Percentiles rank a stretch among this genome's conserved stretches.
These are phyloP conservation scores for Osedax frankpressi DNA, from an alignment of 2,888 invertebrate species.

Conservation along the genomic window DNA sequence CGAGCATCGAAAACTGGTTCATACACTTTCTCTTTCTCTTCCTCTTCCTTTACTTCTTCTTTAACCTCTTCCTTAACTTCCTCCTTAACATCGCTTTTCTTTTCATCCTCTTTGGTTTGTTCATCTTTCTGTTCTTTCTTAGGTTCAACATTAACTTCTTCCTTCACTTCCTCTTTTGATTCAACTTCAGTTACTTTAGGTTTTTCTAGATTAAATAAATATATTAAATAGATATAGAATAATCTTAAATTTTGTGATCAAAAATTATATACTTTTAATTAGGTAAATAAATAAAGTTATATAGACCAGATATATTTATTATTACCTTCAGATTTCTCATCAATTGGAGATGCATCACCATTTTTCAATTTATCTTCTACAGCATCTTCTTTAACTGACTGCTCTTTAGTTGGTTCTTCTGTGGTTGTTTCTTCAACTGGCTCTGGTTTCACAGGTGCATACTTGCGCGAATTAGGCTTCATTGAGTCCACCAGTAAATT, in stretches of 20 bases:
- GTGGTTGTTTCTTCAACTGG: not conserved
- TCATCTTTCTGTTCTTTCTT: not conserved
- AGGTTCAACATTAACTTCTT: not conserved
- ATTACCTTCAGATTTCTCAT: no score
- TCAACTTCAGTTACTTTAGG: not conserved
- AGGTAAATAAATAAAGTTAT: no score
- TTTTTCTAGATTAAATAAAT: no score
- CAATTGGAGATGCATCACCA: no score
- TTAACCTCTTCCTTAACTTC: not conserved
- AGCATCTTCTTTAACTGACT: no score
- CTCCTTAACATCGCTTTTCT: not conserved
- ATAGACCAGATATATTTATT: no score
- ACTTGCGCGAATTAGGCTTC: conserved; percentile 30
- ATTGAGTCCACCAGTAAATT: conserved; percentile 34
- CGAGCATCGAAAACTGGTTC: conserved; percentile 27
- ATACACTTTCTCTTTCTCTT: not conserved
- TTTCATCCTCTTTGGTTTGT: no score
- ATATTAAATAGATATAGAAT: no score
- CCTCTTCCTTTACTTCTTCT: not conserved
- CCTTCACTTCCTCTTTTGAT: not conserved
- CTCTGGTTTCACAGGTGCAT: conserved; percentile 20
- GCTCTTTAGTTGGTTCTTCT: no score
- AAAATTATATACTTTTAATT: no score
- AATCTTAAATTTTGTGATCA: no score
- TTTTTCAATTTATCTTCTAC: no score